Percentiles rank a stretch among this genome's conserved stretches.
phyloP scores from a whole-genome alignment of 2,113 vertebrate species.

The Rhea americana region DNA sequence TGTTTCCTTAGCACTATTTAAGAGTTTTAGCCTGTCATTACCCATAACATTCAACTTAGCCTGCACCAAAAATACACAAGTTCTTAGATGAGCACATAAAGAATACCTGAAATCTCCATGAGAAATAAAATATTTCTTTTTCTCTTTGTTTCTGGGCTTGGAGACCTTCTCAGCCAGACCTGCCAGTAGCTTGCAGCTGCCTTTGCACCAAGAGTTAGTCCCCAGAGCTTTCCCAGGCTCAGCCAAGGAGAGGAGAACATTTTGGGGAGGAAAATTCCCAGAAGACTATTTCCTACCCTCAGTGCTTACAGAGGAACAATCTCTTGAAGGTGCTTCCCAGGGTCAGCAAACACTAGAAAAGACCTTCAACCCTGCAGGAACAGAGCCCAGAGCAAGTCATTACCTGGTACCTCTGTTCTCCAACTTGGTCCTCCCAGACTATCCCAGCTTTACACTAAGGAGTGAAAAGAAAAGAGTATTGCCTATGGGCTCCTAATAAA shows the following conservation, averaged over 20 bases:
- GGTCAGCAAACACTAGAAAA: fast-evolving
- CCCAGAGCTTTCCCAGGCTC: neutral
- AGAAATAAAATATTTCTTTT: neutral
- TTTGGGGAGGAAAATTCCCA: fast-evolving
- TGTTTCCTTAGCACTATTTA: neutral
- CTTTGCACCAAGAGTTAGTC: fast-evolving
- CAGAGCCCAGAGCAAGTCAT: fast-evolving
- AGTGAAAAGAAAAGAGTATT: fast-evolving
- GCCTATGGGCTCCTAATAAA: neutral
- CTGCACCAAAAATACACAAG: neutral
- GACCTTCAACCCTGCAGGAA: fast-evolving
- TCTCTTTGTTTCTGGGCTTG: neutral
- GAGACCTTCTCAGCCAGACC: neutral
- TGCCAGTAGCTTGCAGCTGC: neutral
- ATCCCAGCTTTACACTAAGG: neutral
- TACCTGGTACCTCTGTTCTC: fast-evolving
- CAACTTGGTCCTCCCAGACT: neutral
- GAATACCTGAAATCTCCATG: fast-evolving
- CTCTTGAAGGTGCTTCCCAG: fast-evolving
- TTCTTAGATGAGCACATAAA: neutral
- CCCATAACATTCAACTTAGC: neutral
- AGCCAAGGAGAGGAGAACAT: neutral
- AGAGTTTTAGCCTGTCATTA: neutral
- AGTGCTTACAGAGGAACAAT: fast-evolving
- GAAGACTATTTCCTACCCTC: neutral